phyloP scores from a whole-genome alignment of 2,888 invertebrate genomes.

The Uropetala carovei region DNA sequence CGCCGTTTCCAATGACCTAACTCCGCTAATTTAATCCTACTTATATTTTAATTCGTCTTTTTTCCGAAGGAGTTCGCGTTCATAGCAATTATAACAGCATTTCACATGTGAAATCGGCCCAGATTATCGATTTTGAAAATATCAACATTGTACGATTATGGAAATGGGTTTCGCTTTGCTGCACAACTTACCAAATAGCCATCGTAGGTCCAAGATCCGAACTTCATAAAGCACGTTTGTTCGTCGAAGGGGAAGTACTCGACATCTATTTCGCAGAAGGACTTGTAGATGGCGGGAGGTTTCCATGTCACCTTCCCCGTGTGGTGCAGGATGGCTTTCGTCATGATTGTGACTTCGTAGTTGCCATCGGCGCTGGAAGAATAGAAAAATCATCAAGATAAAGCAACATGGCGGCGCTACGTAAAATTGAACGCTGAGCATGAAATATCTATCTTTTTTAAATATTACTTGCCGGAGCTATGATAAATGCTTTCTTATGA shows the following conservation, averaged over 20 bases:
- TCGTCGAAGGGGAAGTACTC: slow-evolving; percentile 97
- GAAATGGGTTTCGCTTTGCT: too few species aligned
- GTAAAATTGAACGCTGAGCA: neutral
- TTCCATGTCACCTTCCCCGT: slow-evolving; percentile 97
- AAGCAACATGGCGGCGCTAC: neutral
- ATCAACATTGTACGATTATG: too few species aligned
- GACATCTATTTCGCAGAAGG: slow-evolving; percentile 96
- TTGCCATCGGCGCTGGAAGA: slow-evolving; percentile 93
- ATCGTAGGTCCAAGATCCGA: slow-evolving; percentile 96
- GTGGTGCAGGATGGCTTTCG: slow-evolving; percentile 95
- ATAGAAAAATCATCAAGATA: neutral
- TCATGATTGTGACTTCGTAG: slow-evolving; percentile 98
- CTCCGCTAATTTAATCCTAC: too few species aligned
- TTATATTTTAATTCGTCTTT: too few species aligned
- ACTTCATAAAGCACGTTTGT: slow-evolving; percentile 97
- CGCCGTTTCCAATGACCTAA: too few species aligned
- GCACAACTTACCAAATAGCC: slow-evolving; percentile 88
- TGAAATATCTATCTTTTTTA: too few species aligned
- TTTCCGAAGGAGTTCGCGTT: too few species aligned
- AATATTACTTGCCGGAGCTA: too few species aligned
- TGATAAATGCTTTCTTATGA: too few species aligned
- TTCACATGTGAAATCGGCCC: too few species aligned
- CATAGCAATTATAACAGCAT: too few species aligned
- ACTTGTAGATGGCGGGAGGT: slow-evolving; percentile 99
- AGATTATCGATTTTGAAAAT: too few species aligned